Percentiles rank a stretch among this genome's conserved stretches.
Conservation (phyloP, 2,113 vertebrate genomes). For the Apistogramma diplotaenia region DNA sequence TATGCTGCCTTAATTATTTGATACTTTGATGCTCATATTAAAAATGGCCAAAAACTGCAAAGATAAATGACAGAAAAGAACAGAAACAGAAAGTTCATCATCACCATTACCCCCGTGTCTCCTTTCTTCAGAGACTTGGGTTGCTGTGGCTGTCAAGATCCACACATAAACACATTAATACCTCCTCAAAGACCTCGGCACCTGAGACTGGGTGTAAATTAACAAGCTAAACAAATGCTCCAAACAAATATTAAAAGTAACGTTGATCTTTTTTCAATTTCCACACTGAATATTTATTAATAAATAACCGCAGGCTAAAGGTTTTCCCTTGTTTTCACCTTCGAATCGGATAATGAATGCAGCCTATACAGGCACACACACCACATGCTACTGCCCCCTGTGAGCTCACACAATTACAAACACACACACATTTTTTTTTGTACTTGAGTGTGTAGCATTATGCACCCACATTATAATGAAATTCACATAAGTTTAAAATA, state of each 20-base stretch:
- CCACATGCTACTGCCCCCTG: not conserved
- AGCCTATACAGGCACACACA: not conserved
- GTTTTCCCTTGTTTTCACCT: constrained; percentile 51
- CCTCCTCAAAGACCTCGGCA: constrained; percentile 18
- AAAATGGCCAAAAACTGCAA: not conserved
- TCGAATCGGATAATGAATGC: constrained; percentile 38
- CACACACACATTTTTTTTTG: not conserved
- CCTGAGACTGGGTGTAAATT: not conserved
- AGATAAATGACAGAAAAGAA: not conserved
- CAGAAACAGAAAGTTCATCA: not conserved
- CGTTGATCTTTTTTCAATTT: constrained; percentile 36
- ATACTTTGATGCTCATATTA: not conserved
- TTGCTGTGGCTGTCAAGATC: not conserved
- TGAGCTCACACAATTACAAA: constrained; percentile 2
- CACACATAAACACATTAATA: not conserved
- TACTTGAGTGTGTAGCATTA: not conserved
- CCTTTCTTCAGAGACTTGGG: not conserved
- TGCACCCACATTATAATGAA: not conserved
- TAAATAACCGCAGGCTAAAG: constrained; percentile 43
- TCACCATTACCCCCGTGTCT: not conserved
- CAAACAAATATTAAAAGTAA: constrained; percentile 46
- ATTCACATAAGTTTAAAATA: not conserved
- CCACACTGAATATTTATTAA: constrained; percentile 53
- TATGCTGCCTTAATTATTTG: not conserved
- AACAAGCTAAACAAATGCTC: constrained; percentile 12